Evolutionary conservation across 2,797 vertebrate genomes (phyloP).

Genomic region (Craterocephalus amniculus): DNA sequence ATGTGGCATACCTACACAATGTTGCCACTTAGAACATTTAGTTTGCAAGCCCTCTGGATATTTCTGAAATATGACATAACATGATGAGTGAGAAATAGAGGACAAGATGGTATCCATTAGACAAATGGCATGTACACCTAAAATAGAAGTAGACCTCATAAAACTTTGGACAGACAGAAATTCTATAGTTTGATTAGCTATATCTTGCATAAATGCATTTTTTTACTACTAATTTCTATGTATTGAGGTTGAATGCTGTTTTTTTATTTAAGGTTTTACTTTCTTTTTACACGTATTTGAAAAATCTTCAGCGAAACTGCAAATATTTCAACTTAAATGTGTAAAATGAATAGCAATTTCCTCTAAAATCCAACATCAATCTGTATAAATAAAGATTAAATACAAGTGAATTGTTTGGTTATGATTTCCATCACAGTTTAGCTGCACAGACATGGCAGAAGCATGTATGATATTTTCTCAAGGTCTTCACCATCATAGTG

Average conservation of each 20-base stretch:
- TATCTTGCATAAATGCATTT: not conserved
- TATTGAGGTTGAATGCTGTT: not conserved
- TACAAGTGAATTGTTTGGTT: not conserved
- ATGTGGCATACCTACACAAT: not conserved
- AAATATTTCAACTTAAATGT: not conserved
- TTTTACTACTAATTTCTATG: not conserved
- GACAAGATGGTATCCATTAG: not conserved
- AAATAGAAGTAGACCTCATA: not conserved
- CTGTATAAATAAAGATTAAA: not conserved
- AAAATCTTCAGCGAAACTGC: not conserved
- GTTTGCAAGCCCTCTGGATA: conserved; percentile 25
- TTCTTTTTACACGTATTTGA: not conserved
- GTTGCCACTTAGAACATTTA: conserved; percentile 9
- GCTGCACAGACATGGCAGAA: conserved; percentile 3
- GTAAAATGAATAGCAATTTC: not conserved
- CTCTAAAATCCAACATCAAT: not conserved
- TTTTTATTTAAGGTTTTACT: not conserved
- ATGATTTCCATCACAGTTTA: not conserved
- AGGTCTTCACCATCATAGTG: not conserved
- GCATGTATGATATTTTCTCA: not conserved
- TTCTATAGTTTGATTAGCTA: not conserved
- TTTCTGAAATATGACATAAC: conserved; percentile 35
- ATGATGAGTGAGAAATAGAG: conserved; percentile 10
- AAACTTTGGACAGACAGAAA: not conserved
- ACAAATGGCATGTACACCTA: not conserved